These are phyloP conservation scores for Minunthozetes semirufus DNA, from an alignment of 2,888 invertebrate genomes.

Conservation along the genomic window DNA sequence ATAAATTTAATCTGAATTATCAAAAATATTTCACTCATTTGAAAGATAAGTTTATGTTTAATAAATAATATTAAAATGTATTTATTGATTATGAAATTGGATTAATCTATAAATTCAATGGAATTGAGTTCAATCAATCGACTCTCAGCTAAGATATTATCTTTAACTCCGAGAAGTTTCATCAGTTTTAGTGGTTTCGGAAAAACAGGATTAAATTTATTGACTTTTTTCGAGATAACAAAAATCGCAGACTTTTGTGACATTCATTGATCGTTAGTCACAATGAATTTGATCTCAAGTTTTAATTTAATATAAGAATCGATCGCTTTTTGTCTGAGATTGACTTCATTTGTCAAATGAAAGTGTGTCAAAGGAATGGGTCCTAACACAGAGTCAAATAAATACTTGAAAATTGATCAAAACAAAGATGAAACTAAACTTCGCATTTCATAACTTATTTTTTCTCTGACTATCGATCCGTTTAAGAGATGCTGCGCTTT, in stretches of 20 bases:
- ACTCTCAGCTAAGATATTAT: not conserved
- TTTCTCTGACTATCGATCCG: conserved; percentile 13
- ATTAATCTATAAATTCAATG: not conserved
- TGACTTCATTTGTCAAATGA: not conserved
- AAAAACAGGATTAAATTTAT: not conserved
- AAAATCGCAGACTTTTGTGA: not conserved
- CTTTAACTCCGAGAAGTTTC: not conserved
- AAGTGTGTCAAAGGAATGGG: not conserved
- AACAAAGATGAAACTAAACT: not conserved
- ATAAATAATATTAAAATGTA: too few species aligned
- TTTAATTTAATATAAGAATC: not conserved
- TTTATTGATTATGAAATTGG: too few species aligned
- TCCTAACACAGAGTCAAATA: not conserved
- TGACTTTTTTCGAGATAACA: not conserved
- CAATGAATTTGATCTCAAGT: not conserved
- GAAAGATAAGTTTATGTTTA: too few species aligned
- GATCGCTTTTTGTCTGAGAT: not conserved
- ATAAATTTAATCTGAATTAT: too few species aligned
- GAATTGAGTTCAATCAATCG: not conserved
- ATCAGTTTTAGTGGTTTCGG: not conserved
- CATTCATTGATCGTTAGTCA: not conserved
- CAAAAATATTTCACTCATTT: too few species aligned
- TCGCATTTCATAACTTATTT: conserved; percentile 19
- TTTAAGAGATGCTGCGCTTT: conserved; percentile 29
- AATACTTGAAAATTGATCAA: not conserved